These are phyloP conservation scores for Lagria hirta DNA, from an alignment of 2,888 invertebrate genomes.

Conservation along the genomic window DNA sequence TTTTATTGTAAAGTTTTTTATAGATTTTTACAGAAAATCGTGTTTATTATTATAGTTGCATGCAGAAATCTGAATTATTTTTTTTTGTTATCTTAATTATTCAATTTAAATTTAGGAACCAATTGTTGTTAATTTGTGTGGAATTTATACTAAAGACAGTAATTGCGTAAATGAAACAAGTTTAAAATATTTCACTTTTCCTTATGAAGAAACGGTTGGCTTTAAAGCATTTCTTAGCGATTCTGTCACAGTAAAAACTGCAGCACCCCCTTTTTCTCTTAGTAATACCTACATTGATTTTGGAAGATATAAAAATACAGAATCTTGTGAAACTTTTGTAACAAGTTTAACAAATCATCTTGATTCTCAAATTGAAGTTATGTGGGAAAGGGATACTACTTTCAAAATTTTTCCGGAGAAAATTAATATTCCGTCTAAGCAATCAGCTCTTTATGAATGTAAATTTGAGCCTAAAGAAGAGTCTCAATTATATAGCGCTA, in stretches of 20 bases:
- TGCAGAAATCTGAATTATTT: too few relatives aligned
- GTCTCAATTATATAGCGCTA: conserved; percentile 41
- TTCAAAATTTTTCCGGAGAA: conserved; percentile 46
- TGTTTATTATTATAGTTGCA: too few relatives aligned
- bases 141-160: conserved; percentile 4
- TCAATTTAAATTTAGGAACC: conserved; percentile 10
- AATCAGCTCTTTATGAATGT: conserved; percentile 47
- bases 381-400: conserved; percentile 26
- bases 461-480: conserved; percentile 43
- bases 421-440: conserved; percentile 37
- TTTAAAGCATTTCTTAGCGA: conserved; percentile 19
- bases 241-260: conserved; percentile 7
- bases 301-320: conserved; percentile 4
- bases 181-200: conserved; percentile 8
- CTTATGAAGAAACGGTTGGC: conserved; percentile 11
- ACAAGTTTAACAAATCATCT: conserved; percentile 21
- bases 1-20: too few relatives aligned
- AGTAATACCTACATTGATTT: conserved; percentile 21
- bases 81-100: conserved; percentile 2
- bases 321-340: conserved; percentile 10
- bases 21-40: too few relatives aligned
- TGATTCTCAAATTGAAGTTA: conserved; percentile 9
- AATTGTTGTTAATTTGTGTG: conserved; percentile 12
- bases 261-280: conserved; percentile 13
- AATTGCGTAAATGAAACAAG: not conserved